Base-by-base conservation (phyloP, 2,797 vertebrate species). In the Merluccius polli region DNA sequence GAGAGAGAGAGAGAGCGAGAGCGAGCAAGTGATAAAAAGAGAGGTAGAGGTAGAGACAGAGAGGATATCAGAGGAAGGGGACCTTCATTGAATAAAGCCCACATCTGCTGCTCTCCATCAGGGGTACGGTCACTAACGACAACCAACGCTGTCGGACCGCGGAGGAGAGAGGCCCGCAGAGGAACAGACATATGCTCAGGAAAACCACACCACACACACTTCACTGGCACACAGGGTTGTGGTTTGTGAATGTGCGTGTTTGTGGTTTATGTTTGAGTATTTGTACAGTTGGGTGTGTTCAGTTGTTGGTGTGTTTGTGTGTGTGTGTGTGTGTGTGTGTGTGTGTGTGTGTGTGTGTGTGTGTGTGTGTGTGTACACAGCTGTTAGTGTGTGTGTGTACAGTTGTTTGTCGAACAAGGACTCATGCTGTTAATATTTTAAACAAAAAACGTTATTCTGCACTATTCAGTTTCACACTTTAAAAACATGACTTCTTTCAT, bases 81-180 rank as follows among this genome's bases (percentile, higher is more conserved):
- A 70, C 38, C 78, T 31, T 31, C 69, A 73, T 79, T 67, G 82
- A 86, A 91, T 85, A 89, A 89, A 90, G 91, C 77, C 84, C 91
- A 92, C 92, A 93, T 93, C 93, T 94, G 93, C 91, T 88, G 85
- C 87, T 89, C 90, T 90, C 91, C 92, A 93, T 93, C 92, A 93
- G 86, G 72, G 68, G 86, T 89, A 91, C 89, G 91, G 90, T 88
- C 91, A 91, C 89, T 93, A 93, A 94, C 92, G 90, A 92, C 85
- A 83, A 91, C 87, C 87, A 80, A 87, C n/a, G 52, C 52, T n/a
- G 52, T 0, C 52, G 21, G 44, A 21, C 4, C 52, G 21, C 21
- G 44, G 44, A 52, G 21, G 21, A 59, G 36, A 38, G 52, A 59
- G 52, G 52, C 52, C 52, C 52, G 52, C 52, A 4, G 21, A 59